Base-by-base conservation (phyloP, 2,113 vertebrate genomes). In the Corvus moneduloides region DNA sequence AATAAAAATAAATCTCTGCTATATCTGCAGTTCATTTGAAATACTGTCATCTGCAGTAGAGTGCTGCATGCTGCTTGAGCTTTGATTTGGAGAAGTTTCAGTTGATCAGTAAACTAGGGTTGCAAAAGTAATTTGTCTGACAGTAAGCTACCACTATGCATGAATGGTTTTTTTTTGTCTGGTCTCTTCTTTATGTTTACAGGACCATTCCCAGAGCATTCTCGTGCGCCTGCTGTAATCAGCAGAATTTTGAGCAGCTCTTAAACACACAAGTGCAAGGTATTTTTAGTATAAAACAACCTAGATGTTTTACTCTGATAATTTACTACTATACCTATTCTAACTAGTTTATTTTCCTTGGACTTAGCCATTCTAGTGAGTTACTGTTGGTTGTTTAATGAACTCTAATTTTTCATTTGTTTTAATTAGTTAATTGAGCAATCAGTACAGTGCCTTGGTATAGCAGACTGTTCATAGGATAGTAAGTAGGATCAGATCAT, bases 351-450 rank as follows among this genome's bases (percentile, higher is more conserved):
- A 19, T 90, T 73, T 82, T 68, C 43, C 20, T 79, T 66, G 21
- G 35, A 78, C 61, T 76, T 84, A 56, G 13, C 27, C 22, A 43
- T 48, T 44, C 46, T 77, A 67, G 75, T 74, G n/a, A 59, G 58
- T 61, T 93, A 64, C 39, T 11, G 5, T 33, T 21, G 46, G 17
- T 58, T 80, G 23, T 92, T 94, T 46, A 78, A 63, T 63, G 33
- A 72, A 52, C 13, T 78, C 55, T 54, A 64, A 55, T 82, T 68
- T 89, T 84, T 93, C 35, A 52, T 74, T 90, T 85, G 26, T 48
- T 95, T 94, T 69, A 73, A 43, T 93, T 76, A 64, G 48, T 77
- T 89, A 94, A 93, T 92, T 82, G 76, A 84, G 43, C 85, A 74
- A 58, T 90, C 55, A 51, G 67, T 75, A 58, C 43, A 66, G 24